Percentiles rank a stretch among this genome's conserved stretches.
These are phyloP conservation scores for Ditylenchus dipsaci DNA, from an alignment of 1,140 invertebrate species.

Conservation along the genomic window DNA sequence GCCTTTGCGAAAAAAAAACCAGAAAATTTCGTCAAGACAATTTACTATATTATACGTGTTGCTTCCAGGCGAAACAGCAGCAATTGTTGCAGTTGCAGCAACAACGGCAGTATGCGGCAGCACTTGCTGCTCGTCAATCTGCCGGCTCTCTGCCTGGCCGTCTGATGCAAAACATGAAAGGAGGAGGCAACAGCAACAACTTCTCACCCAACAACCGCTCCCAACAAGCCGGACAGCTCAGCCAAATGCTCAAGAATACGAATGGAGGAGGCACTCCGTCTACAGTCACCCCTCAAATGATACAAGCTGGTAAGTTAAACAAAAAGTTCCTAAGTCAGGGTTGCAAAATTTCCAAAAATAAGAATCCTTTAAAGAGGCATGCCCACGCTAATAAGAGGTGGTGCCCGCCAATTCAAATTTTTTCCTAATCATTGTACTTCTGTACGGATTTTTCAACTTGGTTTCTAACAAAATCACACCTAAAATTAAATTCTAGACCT, in stretches of 20 bases:
- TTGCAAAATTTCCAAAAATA: neutral
- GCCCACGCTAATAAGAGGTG: neutral
- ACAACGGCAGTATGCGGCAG: slow-evolving; percentile 13
- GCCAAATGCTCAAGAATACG: slow-evolving; percentile 1
- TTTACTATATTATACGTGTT: neutral
- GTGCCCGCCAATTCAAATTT: too few relatives aligned
- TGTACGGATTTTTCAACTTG: too few relatives aligned
- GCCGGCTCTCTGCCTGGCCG: neutral
- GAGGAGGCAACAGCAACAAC: neutral
- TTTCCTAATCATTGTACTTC: too few relatives aligned
- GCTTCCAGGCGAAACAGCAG: slow-evolving; percentile 25
- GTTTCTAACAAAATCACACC: too few relatives aligned
- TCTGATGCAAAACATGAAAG: neutral
- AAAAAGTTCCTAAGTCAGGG: neutral
- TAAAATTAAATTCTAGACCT: too few relatives aligned
- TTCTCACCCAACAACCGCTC: neutral
- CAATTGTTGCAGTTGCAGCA: slow-evolving; percentile 11
- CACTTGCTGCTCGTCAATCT: slow-evolving; percentile 2
- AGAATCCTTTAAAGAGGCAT: neutral
- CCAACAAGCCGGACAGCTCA: slow-evolving; percentile 10
- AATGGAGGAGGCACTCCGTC: neutral
- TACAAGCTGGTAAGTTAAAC: slow-evolving; percentile 16
- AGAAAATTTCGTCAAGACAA: too few relatives aligned
- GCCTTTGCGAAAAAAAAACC: too few relatives aligned
- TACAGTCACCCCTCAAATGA: slow-evolving; percentile 14